Base-by-base conservation (phyloP, 2,113 vertebrate genomes). In the Piprites chloris region DNA sequence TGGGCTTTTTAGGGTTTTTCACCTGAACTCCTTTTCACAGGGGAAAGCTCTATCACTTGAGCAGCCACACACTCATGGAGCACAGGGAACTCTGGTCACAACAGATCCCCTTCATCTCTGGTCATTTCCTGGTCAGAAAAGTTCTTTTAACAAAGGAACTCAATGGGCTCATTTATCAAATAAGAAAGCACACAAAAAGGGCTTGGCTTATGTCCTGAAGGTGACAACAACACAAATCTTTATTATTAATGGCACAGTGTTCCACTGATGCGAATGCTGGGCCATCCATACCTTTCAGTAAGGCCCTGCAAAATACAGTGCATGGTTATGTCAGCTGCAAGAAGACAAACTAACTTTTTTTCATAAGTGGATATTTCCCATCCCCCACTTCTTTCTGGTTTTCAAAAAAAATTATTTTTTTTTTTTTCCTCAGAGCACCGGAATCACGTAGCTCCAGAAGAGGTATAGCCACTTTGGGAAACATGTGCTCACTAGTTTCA, bases 81-180 rank as follows among this genome's bases (percentile, higher is more conserved):
- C 75, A 53, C 9, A 39, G 19, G 59, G 55, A 83, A 55, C 71
- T 39, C 67, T 35, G 41, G 47, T 14, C 42, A 59, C 46, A 83
- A 73, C 30, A 89, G 39, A 62, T n/a, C 9, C 58, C 30, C 55
- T 82, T 23, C 71, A 46, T 32, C 35, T 83, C 76, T 74, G 17
- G 8, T 46, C 13, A 41, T n/a, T 52, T 63, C 30, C 58, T 35
- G n/a, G 42, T 63, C 56, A 78, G 82, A 41, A 90, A 85, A 79
- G 55, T 42, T 89, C 27, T 83, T 62, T 59, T 87, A 56, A 66
- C 69, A 62, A 53, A 91, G 58, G 19, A 96, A 22, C 67, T 63
- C 91, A 94, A 85, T 47, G 62, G 59, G 18, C 16, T 94, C 78
- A 83, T 89, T 94, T 75, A 88, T 85, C 87, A 94, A 83, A 35